A percentile compares a stretch with the other conserved stretches of the same genome.
Conservation (phyloP, 2,888 invertebrate species). For the Xestia rhomboidea region DNA sequence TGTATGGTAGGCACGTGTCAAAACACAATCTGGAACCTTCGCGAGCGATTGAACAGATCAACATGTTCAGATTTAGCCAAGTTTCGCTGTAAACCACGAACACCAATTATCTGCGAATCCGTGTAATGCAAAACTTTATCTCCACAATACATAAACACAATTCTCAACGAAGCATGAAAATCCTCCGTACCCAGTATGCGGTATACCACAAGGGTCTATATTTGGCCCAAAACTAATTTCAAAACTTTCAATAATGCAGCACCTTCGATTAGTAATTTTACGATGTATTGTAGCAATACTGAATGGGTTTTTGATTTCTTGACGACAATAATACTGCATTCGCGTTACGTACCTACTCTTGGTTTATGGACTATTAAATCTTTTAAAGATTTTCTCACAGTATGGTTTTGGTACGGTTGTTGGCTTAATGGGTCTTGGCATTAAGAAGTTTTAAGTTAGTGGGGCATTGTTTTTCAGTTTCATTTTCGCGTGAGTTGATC, state of each 20-base stretch:
- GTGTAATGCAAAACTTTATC: slow-evolving; percentile 7
- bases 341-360: slow-evolving; percentile 32
- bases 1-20: slow-evolving; percentile 18
- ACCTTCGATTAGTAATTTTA: slow-evolving; percentile 56
- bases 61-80: slow-evolving; percentile 13
- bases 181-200: slow-evolving; percentile 7
- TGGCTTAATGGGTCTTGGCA: not conserved
- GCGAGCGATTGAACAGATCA: slow-evolving; percentile 12
- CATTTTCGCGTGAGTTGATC: not conserved
- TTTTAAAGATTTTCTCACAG: slow-evolving; percentile 42
- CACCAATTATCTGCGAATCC: slow-evolving; percentile 18
- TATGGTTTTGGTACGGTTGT: slow-evolving; percentile 5
- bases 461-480: not conserved
- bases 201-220: slow-evolving; percentile 24
- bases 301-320: slow-evolving; percentile 53
- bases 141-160: slow-evolving; percentile 6
- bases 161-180: not conserved
- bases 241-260: slow-evolving; percentile 35
- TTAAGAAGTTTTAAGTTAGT: slow-evolving; percentile 1
- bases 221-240: slow-evolving; percentile 6
- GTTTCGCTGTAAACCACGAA: slow-evolving; percentile 6
- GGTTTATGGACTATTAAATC: slow-evolving; percentile 32
- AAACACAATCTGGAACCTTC: slow-evolving; percentile 25
- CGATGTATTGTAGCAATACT: slow-evolving; percentile 58
- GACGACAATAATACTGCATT: slow-evolving; percentile 40